Conservation (phyloP, 2,113 vertebrate species). For the Myotis lucifugus region DNA sequence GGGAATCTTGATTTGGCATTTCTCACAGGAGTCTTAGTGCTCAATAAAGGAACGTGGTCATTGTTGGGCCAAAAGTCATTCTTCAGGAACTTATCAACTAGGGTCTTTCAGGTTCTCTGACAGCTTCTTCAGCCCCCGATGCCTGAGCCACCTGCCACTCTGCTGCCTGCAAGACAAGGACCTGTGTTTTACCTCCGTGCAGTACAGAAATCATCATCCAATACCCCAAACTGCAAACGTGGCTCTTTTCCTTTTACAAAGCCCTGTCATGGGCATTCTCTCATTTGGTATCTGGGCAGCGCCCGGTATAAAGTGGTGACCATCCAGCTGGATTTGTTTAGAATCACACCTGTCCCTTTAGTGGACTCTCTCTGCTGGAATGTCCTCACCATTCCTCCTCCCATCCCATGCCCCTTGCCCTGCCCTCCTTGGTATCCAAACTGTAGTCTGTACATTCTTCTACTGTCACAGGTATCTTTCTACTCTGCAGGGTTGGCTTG, state of each 20-base stretch:
- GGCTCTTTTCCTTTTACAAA: not conserved
- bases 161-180: not conserved
- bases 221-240: not conserved
- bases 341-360: not conserved
- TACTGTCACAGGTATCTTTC: not conserved
- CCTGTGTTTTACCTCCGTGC: not conserved
- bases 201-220: not conserved
- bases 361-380: not conserved
- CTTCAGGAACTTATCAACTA: not conserved
- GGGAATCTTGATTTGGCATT: not conserved
- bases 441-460: not conserved
- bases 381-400: not conserved
- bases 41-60: not conserved
- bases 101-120: not conserved
- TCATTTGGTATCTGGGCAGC: not conserved
- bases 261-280: not conserved
- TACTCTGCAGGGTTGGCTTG: not conserved
- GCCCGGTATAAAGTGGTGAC: not conserved
- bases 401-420: not conserved
- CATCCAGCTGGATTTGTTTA: not conserved
- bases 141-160: not conserved
- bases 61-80: not conserved
- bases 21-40: not conserved
- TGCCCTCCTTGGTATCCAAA: not conserved
- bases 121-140: fast-evolving